These are phyloP conservation scores for Gonatopus flavifemur DNA, from an alignment of 1,140 invertebrate genomes.

Conservation along the genomic window DNA sequence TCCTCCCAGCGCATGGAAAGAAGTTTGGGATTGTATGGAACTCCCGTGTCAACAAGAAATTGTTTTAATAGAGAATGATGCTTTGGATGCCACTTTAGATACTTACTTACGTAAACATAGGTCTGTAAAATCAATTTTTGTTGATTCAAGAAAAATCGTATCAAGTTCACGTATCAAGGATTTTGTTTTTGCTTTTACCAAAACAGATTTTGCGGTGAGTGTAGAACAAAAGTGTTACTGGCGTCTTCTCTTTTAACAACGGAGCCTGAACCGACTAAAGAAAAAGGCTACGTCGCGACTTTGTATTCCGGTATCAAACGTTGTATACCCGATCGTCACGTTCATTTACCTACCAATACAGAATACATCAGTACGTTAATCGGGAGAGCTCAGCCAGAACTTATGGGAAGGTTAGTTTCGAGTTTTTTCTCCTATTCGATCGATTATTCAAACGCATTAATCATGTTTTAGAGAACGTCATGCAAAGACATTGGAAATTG, in stretches of 20 bases:
- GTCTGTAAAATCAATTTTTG: conserved; percentile 38
- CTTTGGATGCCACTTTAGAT: conserved; percentile 80
- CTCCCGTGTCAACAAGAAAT: conserved; percentile 81
- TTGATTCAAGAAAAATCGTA: not conserved
- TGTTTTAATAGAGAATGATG: conserved; percentile 80
- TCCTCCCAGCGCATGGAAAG: conserved; percentile 70
- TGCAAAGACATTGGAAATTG: conserved; percentile 92
- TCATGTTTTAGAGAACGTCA: conserved; percentile 76
- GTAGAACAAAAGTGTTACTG: conserved; percentile 84
- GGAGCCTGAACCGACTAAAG: conserved; percentile 78
- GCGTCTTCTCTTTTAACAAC: conserved; percentile 86
- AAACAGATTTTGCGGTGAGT: conserved; percentile 89
- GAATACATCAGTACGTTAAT: conserved; percentile 88
- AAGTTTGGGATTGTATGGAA: conserved; percentile 88
- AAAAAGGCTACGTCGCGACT: conserved; percentile 85
- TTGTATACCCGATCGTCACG: conserved; percentile 81
- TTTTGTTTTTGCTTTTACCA: conserved; percentile 22
- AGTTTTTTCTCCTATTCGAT: conserved; percentile 5
- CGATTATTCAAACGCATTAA: conserved; percentile 8
- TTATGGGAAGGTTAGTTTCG: conserved; percentile 68
- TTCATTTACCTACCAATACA: conserved; percentile 83
- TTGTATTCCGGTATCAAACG: conserved; percentile 84
- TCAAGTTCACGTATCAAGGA: not conserved
- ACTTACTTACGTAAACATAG: conserved; percentile 88
- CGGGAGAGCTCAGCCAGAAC: conserved; percentile 83